Base-by-base conservation (phyloP, 2,113 vertebrate species). In the Vidua chalybeata region DNA sequence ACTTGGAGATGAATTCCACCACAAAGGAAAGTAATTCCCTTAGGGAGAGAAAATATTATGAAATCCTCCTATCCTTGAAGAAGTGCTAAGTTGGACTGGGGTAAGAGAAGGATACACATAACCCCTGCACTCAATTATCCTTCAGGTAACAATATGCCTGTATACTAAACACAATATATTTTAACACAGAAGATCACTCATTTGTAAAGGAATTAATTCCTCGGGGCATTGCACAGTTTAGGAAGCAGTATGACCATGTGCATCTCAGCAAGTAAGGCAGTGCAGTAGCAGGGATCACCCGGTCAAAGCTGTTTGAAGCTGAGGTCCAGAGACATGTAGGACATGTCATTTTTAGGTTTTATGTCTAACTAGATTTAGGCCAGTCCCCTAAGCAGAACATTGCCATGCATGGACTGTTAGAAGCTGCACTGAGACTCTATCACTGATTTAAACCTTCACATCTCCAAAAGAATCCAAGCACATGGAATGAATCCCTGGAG, bases 331-430 rank as follows among this genome's bases (percentile, higher is more conserved):
- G 37, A 41, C 1, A 3, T 22, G 37, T 41, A 39, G 0, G 0
- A 18, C n/a, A 37, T 0, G 6, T 2, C 9, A 59, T 37, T 35
- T 49, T 35, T 11, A 62, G 46, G 15, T 56, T 59, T 63, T 79
- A 46, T 22, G 18, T 48, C 52, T 31, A 48, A 39, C 6, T 48
- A 59, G 54, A 56, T 54, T 56, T 37, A 90, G 54, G 14, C 17
- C 2, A 1, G 28, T 39, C 17, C 20, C 46, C 41, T 9, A 83
- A 21, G 49, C 19, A 93, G 58, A 90, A 56, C 30, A 41, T 9
- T 55, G 28, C 23, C 27, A 62, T 0, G 0, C 9, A 52, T 1
- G 0, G 71, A 69, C 46, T 76, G n/a, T 45, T n/a, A 76, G 46
- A 84, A 84, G 41, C n/a, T 73, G 49, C 31, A 35, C n/a, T 15